Evolutionary conservation across 2,113 vertebrate species (phyloP), one percentile per base, ranked within the genome.

Genomic region (Bostrychus sinensis): DNA sequence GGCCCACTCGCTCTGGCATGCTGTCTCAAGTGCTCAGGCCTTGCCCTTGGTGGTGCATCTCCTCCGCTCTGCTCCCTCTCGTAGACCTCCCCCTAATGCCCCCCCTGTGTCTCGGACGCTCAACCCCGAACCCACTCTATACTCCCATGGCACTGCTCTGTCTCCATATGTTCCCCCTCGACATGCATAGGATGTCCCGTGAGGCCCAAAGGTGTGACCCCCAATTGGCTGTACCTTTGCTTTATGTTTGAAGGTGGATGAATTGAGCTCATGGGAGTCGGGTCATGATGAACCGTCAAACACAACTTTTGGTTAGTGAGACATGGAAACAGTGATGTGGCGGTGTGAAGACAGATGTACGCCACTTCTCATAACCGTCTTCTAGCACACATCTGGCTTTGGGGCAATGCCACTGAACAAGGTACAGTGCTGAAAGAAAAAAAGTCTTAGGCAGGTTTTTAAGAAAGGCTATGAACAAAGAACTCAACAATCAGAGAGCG

Each of bases 331-430:
- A 16, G 55, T 59, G 73, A 82, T 88, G 87, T 89, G 83, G 67
- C 77, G 55, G 60, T 62, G 81, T 80, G 87, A 81, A 70, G 90
- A 93, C 89, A 90, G 89, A 91, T 83, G 80, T 54, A 73, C 86
- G 86, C 79, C 80, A 82, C 62, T 83, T 85, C 82, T 91, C 89
- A 90, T 87, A 84, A 83, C 75, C 70, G 41, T 82, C 75, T 85
- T 78, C 85, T 79, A 84, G 77, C 77, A 70, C 85, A 89, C 86
- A 88, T 88, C 88, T 88, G 87, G 85, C 81, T 70, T 30, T n/a
- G 62, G 75, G 69, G 57, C 77, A 22, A 23, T 13, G 13, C 54
- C 39, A 22, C 22, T 46, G 38, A 72, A 66, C 73, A 58, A 74
- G 62, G 63, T 72, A n/a, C n/a, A n/a, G n/a, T n/a, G n/a, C n/a